Percentiles rank a stretch among this genome's conserved stretches.
phyloP scores from a whole-genome alignment of 2,888 invertebrate genomes.

The Agrochola litura region DNA sequence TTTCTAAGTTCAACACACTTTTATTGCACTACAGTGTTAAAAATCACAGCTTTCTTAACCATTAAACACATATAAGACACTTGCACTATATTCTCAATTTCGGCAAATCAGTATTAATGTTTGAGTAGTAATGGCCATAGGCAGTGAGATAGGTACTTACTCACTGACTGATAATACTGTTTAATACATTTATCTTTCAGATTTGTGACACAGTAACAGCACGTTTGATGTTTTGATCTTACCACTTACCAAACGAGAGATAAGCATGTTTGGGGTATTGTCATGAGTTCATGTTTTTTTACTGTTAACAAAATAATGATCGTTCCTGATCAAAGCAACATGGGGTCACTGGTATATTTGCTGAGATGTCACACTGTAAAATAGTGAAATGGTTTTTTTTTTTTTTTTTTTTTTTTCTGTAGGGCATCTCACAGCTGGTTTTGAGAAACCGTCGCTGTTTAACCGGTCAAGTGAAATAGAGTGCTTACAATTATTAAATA shows the following conservation, averaged over 20 bases:
- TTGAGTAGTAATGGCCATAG: neutral
- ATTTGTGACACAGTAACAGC: conserved; percentile 3
- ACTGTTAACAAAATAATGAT: neutral
- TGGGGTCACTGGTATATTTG: neutral
- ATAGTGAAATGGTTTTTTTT: too few relatives aligned
- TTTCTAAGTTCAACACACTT: neutral
- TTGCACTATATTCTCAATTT: neutral
- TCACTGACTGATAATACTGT: conserved; percentile 24
- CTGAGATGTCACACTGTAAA: neutral
- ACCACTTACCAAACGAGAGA: neutral
- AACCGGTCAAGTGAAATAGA: too few relatives aligned
- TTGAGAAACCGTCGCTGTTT: too few relatives aligned
- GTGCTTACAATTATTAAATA: too few relatives aligned
- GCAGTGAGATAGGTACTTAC: neutral
- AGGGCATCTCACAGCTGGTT: too few relatives aligned
- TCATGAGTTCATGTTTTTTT: neutral
- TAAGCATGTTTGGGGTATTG: conserved; percentile 1
- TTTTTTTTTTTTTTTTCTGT: too few relatives aligned
- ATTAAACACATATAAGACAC: neutral
- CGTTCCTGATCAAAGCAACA: neutral
- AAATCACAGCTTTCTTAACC: neutral
- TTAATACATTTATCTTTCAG: neutral
- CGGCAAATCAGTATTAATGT: neutral
- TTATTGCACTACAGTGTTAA: neutral
- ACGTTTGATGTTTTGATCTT: conserved; percentile 11